phyloP scores from a whole-genome alignment of 2,797 vertebrate genomes.

The Fringilla coelebs region DNA sequence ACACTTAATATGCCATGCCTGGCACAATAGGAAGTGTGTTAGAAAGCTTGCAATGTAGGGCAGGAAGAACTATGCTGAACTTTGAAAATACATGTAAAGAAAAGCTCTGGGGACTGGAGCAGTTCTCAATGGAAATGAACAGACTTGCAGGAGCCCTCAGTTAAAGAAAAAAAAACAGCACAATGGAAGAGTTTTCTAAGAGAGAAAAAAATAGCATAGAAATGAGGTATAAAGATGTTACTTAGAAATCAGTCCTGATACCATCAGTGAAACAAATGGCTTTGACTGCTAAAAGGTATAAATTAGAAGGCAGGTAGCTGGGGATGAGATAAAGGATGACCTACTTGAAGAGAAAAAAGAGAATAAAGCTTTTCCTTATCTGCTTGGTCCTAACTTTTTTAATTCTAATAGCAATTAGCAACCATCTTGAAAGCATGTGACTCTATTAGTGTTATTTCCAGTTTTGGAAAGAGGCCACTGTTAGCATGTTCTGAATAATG shows the following conservation, averaged over 20 bases:
- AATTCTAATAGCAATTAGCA: constrained; percentile 14
- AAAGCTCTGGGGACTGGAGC: constrained; percentile 30
- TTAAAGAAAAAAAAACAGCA: not conserved
- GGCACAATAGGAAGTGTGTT: not conserved
- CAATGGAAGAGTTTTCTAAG: constrained; percentile 24
- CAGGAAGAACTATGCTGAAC: constrained; percentile 34
- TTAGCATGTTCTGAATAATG: not conserved
- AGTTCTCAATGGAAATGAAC: constrained; percentile 26
- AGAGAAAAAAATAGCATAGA: not conserved
- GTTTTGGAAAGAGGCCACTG: not conserved
- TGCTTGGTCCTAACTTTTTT: not conserved
- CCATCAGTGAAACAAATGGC: not conserved
- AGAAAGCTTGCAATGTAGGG: constrained; percentile 28
- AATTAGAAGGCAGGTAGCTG: constrained; percentile 40
- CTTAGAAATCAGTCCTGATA: constrained; percentile 3
- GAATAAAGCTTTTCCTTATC: constrained; percentile 9
- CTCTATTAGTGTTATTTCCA: not conserved
- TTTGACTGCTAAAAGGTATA: constrained; percentile 17
- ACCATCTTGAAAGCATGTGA: not conserved
- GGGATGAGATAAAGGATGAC: constrained; percentile 25
- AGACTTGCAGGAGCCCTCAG: constrained; percentile 8
- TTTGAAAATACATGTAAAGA: constrained; percentile 37
- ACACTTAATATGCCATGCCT: constrained; percentile 8
- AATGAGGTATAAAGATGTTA: constrained; percentile 22
- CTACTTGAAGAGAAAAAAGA: constrained; percentile 19